A percentile compares a stretch with the other conserved stretches of the same genome.
These are phyloP conservation scores for Cryptotis parvus DNA, from an alignment of 2,113 vertebrate genomes.

Conservation along the genomic window DNA sequence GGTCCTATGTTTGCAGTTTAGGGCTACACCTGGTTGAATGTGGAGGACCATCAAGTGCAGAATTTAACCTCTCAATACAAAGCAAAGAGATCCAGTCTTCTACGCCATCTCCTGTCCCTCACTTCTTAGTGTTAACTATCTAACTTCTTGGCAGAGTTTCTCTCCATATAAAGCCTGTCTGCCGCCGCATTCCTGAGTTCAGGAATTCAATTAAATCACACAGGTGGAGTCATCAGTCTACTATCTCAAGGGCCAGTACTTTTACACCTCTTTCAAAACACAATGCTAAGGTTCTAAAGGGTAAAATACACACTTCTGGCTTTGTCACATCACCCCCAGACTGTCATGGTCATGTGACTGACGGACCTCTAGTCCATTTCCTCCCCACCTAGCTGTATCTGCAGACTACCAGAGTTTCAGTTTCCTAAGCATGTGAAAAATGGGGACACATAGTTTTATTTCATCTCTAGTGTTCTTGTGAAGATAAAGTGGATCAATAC, in stretches of 20 bases:
- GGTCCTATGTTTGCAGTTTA: too few species aligned
- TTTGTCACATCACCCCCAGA: too few species aligned
- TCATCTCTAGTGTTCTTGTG: fast-evolving
- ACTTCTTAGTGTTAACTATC: fast-evolving
- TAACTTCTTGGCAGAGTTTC: neutral
- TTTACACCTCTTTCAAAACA: neutral
- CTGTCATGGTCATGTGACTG: too few species aligned
- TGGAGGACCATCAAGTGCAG: too few species aligned
- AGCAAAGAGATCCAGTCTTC: neutral
- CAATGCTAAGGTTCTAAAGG: too few species aligned
- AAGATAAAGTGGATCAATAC: neutral
- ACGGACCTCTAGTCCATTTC: too few species aligned
- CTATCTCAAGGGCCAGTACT: fast-evolving
- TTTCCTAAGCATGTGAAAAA: fast-evolving
- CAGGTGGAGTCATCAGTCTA: fast-evolving
- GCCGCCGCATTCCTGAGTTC: fast-evolving
- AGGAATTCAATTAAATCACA: neutral
- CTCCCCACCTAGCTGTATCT: fast-evolving
- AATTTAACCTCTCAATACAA: too few species aligned
- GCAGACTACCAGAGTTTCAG: too few species aligned
- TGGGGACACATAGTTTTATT: fast-evolving
- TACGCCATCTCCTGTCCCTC: too few species aligned
- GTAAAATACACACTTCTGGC: too few species aligned
- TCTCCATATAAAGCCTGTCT: neutral
- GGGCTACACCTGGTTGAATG: too few species aligned